phyloP scores from a whole-genome alignment of 2,797 vertebrate species.

The Phoxinus dragarum region DNA sequence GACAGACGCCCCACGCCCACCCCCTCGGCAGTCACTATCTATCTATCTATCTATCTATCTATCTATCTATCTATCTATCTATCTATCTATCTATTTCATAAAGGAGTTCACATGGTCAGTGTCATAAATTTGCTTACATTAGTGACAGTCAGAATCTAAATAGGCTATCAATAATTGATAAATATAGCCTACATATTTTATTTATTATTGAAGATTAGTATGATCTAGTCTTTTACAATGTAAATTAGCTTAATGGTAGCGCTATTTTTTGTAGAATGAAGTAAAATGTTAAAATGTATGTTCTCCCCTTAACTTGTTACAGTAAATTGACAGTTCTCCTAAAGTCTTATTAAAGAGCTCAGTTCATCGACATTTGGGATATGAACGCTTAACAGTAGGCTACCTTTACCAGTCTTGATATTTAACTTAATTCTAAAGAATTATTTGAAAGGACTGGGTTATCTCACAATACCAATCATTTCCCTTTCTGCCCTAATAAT shows the following conservation, averaged over 20 bases:
- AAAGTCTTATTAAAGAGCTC: neutral
- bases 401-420: neutral
- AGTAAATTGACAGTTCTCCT: neutral
- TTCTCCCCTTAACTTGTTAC: neutral
- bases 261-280: neutral
- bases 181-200: no score
- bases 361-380: neutral
- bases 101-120: neutral
- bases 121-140: neutral
- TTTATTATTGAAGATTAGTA: neutral
- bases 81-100: neutral
- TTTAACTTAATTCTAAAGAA: neutral
- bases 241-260: neutral
- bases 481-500: neutral
- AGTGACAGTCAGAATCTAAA: no score
- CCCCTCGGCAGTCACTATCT: neutral
- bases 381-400: neutral
- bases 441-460: neutral
- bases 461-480: neutral
- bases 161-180: no score
- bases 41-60: no score
- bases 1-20: neutral
- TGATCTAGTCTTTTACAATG: neutral
- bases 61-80: no score
- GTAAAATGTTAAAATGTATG: no score